Evolutionary conservation across 2,797 vertebrate species (phyloP).

Genomic region (Peromyscus nudipes): DNA sequence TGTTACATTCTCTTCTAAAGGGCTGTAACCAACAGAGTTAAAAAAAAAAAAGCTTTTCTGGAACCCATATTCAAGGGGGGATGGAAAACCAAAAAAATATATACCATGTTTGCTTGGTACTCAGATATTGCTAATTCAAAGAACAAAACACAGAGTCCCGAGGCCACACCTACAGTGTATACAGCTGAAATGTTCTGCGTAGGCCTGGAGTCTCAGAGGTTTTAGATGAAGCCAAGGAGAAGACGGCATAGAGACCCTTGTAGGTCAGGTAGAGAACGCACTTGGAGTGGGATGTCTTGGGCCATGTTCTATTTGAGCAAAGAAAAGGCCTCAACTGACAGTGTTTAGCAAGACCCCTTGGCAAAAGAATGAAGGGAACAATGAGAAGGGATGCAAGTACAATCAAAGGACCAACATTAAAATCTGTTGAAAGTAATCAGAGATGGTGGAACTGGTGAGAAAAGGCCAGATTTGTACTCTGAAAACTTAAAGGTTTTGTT

Average conservation of each 20-base stretch:
- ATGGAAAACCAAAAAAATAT: background rate
- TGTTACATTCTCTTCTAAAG: background rate
- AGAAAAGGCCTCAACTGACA: background rate
- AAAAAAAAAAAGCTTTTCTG: background rate
- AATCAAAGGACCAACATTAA: background rate
- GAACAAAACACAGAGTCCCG: background rate
- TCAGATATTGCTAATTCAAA: background rate
- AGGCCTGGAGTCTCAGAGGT: background rate
- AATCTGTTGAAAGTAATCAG: background rate
- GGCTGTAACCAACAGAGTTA: background rate
- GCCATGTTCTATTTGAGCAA: background rate
- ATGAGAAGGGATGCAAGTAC: background rate
- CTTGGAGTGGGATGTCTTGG: background rate
- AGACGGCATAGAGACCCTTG: background rate
- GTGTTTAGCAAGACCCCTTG: background rate
- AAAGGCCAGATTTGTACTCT: background rate
- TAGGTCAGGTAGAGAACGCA: background rate
- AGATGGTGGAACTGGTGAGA: background rate
- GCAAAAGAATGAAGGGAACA: background rate
- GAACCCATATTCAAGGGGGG: background rate
- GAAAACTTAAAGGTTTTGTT: background rate
- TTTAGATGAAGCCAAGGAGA: background rate
- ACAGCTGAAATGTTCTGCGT: background rate
- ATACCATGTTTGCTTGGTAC: background rate
- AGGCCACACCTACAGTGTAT: background rate